Percentiles rank a stretch among this genome's conserved stretches.
These are phyloP conservation scores for Lordiphosa mommai DNA, from an alignment of 1,140 invertebrate species.

Conservation along the genomic window DNA sequence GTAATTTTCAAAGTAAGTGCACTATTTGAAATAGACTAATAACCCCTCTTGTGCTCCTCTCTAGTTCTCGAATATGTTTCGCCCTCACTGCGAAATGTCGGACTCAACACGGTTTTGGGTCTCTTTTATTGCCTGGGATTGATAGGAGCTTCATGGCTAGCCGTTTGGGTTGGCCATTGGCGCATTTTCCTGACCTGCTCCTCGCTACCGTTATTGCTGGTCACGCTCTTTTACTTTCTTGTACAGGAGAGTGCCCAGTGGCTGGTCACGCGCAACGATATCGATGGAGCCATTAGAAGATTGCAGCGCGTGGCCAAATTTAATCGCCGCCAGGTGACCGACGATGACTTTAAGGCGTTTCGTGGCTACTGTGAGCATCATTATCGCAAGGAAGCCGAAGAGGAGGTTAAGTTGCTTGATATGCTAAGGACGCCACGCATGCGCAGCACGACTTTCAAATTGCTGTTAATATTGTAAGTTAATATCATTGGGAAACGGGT, in stretches of 20 bases:
- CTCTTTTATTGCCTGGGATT: conserved; percentile 82
- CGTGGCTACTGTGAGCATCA: conserved; percentile 66
- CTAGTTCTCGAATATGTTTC: conserved; percentile 83
- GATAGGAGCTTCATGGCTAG: conserved; percentile 82
- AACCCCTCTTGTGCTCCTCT: neutral
- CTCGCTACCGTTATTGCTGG: conserved; percentile 80
- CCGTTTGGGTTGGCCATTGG: conserved; percentile 81
- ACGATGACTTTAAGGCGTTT: conserved; percentile 79
- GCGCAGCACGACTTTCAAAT: conserved; percentile 80
- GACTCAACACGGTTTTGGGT: conserved; percentile 82
- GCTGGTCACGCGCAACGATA: conserved; percentile 82
- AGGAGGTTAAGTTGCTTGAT: conserved; percentile 77
- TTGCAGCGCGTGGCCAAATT: conserved; percentile 81
- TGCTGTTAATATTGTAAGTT: conserved; percentile 82
- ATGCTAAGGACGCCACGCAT: conserved; percentile 81
- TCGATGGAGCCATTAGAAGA: conserved; percentile 81
- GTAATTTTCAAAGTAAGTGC: neutral
- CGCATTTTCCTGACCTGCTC: conserved; percentile 80
- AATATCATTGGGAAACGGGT: conserved; percentile 19
- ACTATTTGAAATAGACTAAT: neutral
- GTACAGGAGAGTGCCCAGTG: conserved; percentile 84
- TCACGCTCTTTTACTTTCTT: conserved; percentile 80
- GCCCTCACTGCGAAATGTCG: conserved; percentile 81
- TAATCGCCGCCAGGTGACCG: conserved; percentile 80
- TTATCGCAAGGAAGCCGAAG: conserved; percentile 53